Percentiles rank a stretch among this genome's conserved stretches.
Evolutionary conservation across 92 coral and sea anemone genomes (phyloP).

Genomic region (Palythoa heliodiscus): DNA sequence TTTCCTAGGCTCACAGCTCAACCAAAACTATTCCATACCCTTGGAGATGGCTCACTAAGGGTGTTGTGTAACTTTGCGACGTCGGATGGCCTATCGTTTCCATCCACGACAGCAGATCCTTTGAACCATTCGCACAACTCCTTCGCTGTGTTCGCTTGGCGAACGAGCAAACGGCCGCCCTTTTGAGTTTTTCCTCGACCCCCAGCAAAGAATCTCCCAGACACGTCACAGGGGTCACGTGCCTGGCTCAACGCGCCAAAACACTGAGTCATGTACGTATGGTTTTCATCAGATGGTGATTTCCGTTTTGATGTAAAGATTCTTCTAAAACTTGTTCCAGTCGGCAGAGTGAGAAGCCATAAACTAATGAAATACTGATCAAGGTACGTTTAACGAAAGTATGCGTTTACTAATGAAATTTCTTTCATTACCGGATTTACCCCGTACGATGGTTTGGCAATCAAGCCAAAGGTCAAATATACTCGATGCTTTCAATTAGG

Average conservation of each 20-base stretch:
- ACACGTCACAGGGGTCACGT: constrained; percentile 98
- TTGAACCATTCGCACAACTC: constrained; percentile 69
- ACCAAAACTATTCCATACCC: constrained; percentile 94
- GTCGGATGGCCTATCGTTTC: constrained; percentile 99
- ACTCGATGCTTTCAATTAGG: too few species aligned
- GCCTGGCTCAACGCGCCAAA: constrained; percentile 82
- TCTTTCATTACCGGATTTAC: too few species aligned
- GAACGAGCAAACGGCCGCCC: constrained; percentile 98
- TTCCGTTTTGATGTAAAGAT: neutral
- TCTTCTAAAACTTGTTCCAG: neutral
- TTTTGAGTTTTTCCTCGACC: constrained; percentile 97
- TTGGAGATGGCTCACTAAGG: constrained; percentile 87
- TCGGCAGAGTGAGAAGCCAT: neutral
- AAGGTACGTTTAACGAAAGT: neutral
- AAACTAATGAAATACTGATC: neutral
- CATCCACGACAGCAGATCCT: constrained; percentile 99
- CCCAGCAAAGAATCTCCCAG: constrained; percentile 94
- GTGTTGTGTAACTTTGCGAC: constrained; percentile 95
- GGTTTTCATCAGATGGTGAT: constrained; percentile 27
- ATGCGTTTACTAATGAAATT: too few species aligned
- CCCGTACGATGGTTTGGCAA: too few species aligned
- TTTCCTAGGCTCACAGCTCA: constrained; percentile 65
- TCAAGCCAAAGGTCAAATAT: too few species aligned
- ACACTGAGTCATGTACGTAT: constrained; percentile 57
- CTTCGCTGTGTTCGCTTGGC: constrained; percentile 81